A percentile compares a stretch with the other conserved stretches of the same genome.
Conservation (phyloP, 2,888 invertebrate genomes). For the Trichogramma dendrolimi region DNA sequence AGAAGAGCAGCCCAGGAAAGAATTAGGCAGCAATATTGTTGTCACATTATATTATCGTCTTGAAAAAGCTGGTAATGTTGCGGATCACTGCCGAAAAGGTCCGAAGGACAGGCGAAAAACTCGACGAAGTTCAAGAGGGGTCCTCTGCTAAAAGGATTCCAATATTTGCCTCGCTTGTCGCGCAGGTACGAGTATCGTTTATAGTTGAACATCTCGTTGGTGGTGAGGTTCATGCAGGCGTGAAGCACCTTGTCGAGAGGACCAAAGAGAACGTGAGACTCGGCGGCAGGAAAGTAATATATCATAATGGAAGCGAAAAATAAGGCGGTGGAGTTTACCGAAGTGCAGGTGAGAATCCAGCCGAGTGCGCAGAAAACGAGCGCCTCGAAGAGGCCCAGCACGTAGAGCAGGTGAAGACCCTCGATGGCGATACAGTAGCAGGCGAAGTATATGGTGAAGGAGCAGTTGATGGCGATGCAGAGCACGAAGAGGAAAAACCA, state of each 20-base stretch:
- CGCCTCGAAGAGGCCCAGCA: slow-evolving; percentile 77
- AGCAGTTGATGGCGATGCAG: slow-evolving; percentile 83
- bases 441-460: slow-evolving; percentile 82
- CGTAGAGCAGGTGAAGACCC: slow-evolving; percentile 79
- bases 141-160: slow-evolving; percentile 89
- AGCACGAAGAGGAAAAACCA: slow-evolving; percentile 90
- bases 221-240: slow-evolving; percentile 89
- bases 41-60: slow-evolving; percentile 56
- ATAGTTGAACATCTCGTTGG: slow-evolving; percentile 93
- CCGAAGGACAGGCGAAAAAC: slow-evolving; percentile 82
- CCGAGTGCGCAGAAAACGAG: slow-evolving; percentile 81
- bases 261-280: not conserved
- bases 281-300: not conserved
- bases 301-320: not conserved
- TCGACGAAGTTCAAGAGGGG: slow-evolving; percentile 81
- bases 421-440: slow-evolving; percentile 80
- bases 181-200: slow-evolving; percentile 85
- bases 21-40: too few species aligned
- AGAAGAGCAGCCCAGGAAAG: too few species aligned
- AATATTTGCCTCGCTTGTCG: slow-evolving; percentile 82
- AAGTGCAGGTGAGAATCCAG: slow-evolving; percentile 82
- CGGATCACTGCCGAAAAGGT: slow-evolving; percentile 69
- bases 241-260: slow-evolving; percentile 69
- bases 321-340: slow-evolving; percentile 57
- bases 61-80: slow-evolving; percentile 59